phyloP scores from a whole-genome alignment of 1,140 invertebrate species.

The Bursaphelenchus mucronatus region DNA sequence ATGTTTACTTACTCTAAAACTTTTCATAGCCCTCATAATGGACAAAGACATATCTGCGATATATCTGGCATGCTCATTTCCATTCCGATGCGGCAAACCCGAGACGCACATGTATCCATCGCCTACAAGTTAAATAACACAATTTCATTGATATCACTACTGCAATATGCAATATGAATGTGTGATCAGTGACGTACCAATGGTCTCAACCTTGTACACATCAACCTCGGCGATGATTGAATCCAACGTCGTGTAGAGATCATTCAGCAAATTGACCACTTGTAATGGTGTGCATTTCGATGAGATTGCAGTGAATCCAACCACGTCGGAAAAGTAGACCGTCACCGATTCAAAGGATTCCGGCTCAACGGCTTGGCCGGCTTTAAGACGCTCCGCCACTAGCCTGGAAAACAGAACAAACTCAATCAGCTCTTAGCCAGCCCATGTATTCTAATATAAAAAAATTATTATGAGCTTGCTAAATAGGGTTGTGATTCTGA shows the following conservation, averaged over 20 bases:
- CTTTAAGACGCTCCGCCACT: slow-evolving; percentile 69
- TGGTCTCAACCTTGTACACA: slow-evolving; percentile 75
- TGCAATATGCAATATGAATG: background rate
- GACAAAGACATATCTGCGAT: slow-evolving; percentile 64
- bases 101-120: slow-evolving; percentile 53
- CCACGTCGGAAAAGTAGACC: slow-evolving; percentile 97
- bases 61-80: slow-evolving; percentile 82
- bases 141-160: background rate
- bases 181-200: background rate
- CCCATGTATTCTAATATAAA: too few relatives aligned
- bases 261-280: slow-evolving; percentile 86
- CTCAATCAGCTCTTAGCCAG: too few relatives aligned
- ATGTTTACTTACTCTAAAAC: slow-evolving; percentile 52
- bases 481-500: too few relatives aligned
- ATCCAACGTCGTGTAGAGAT: slow-evolving; percentile 89
- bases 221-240: slow-evolving; percentile 86
- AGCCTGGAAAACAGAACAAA: too few relatives aligned
- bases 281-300: slow-evolving; percentile 81
- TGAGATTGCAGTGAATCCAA: slow-evolving; percentile 92
- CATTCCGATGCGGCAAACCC: slow-evolving; percentile 85
- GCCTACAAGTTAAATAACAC: background rate
- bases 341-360: slow-evolving; percentile 87
- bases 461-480: too few relatives aligned
- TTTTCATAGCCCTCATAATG: slow-evolving; percentile 2
- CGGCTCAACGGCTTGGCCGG: slow-evolving; percentile 82